A percentile compares a stretch with the other conserved stretches of the same genome.
Conservation (phyloP, 2,113 vertebrate genomes). For the Sterna hirundo region DNA sequence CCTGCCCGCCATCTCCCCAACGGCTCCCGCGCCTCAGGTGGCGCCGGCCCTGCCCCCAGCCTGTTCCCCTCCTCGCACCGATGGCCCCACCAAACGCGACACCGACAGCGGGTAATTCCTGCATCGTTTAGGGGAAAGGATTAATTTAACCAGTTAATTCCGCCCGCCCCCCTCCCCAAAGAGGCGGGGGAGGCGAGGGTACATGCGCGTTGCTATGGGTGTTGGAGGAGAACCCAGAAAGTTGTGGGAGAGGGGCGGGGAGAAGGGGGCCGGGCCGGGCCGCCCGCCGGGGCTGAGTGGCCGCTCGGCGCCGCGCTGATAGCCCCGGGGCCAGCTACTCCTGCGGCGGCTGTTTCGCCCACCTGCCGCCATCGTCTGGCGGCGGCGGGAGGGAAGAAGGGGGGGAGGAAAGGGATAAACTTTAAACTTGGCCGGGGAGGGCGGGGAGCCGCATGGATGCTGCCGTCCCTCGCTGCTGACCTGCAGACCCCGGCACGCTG, state of each 20-base stretch:
- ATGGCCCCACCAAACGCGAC: not conserved
- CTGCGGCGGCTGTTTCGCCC: not conserved
- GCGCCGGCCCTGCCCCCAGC: not conserved
- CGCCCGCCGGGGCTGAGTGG: not conserved
- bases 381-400: not conserved
- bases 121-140: not conserved
- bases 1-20: not conserved
- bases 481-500: not conserved
- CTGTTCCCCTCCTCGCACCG: not conserved
- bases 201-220: slow-evolving; percentile 49
- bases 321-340: not conserved
- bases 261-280: not conserved
- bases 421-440: not conserved
- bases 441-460: not conserved
- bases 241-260: slow-evolving; percentile 48
- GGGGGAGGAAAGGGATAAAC: not conserved
- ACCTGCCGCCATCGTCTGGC: not conserved
- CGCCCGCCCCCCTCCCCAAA: not conserved
- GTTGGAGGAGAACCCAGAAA: slow-evolving; percentile 54
- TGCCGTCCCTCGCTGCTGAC: not conserved
- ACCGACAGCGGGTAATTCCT: not conserved
- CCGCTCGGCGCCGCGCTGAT: not conserved
- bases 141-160: not conserved
- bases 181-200: slow-evolving; percentile 13
- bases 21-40: not conserved